These are phyloP conservation scores for Tetanocera ferruginea DNA, from an alignment of 2,888 invertebrate genomes.

Conservation along the genomic window DNA sequence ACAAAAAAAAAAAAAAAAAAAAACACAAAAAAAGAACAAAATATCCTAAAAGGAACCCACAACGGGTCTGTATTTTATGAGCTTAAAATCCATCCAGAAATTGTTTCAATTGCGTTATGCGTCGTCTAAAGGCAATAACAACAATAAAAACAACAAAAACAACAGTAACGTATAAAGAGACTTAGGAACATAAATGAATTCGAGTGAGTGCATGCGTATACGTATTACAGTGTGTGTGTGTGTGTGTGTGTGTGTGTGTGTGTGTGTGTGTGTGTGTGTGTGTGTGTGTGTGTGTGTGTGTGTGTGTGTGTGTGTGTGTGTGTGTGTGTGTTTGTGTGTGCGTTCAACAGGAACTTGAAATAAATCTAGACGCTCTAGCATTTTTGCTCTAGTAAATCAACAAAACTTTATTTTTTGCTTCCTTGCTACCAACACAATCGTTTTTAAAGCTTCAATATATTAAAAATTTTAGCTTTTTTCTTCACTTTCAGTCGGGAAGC, in stretches of 20 bases:
- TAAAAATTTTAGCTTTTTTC: too few species aligned
- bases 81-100: too few species aligned
- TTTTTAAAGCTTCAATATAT: too few species aligned
- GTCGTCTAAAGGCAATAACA: not conserved
- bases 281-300: not conserved
- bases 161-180: not conserved
- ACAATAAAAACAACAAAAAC: not conserved
- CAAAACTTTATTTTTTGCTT: not conserved
- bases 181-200: not conserved
- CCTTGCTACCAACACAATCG: too few species aligned
- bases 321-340: not conserved
- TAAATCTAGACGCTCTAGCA: too few species aligned
- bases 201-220: not conserved
- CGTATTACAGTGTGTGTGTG: too few species aligned
- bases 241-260: too few species aligned
- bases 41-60: too few species aligned
- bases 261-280: not conserved
- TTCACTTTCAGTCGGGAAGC: too few species aligned
- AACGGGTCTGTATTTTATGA: too few species aligned
- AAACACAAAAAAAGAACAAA: not conserved
- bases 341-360: not conserved
- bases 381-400: not conserved
- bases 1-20: not conserved
- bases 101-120: too few species aligned
- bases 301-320: not conserved